These are phyloP conservation scores for Platerodrilus igneus DNA, from an alignment of 2,888 invertebrate genomes.

Conservation along the genomic window DNA sequence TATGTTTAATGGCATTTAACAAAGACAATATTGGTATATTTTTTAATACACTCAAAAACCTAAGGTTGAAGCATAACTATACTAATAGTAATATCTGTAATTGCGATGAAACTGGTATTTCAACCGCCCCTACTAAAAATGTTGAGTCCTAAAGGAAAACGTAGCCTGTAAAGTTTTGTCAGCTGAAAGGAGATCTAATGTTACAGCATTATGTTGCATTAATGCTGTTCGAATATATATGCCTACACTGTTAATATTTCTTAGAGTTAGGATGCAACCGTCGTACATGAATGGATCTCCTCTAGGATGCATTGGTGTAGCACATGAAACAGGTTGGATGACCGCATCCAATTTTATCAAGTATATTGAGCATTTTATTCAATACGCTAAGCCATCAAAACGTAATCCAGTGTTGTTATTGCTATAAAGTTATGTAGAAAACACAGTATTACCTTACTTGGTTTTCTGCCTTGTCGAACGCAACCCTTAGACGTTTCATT, in stretches of 20 bases:
- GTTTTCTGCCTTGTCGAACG: too few relatives aligned
- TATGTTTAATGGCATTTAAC: too few relatives aligned
- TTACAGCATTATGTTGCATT: slow-evolving; percentile 37
- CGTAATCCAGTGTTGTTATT: slow-evolving; percentile 32
- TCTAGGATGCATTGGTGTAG: slow-evolving; percentile 35
- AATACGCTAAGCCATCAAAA: slow-evolving; percentile 29
- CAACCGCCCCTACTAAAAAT: too few relatives aligned
- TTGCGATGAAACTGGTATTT: too few relatives aligned
- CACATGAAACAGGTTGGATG: slow-evolving; percentile 36
- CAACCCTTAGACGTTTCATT: too few relatives aligned
- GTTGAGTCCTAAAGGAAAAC: slow-evolving; percentile 6
- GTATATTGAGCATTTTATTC: slow-evolving; percentile 32
- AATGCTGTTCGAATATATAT: slow-evolving; percentile 34
- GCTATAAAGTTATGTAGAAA: too few relatives aligned
- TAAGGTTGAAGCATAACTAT: too few relatives aligned
- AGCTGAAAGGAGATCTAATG: slow-evolving; percentile 37
- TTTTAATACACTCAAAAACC: too few relatives aligned
- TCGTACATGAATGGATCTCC: slow-evolving; percentile 39
- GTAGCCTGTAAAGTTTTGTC: slow-evolving; percentile 6
- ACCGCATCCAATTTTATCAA: slow-evolving; percentile 28
- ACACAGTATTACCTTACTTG: too few relatives aligned
- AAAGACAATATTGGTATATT: too few relatives aligned
- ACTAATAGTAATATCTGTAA: too few relatives aligned
- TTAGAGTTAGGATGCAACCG: too few relatives aligned
- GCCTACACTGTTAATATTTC: slow-evolving; percentile 40